phyloP scores from a whole-genome alignment of 2,113 vertebrate species.

The Haplochromis burtoni region DNA sequence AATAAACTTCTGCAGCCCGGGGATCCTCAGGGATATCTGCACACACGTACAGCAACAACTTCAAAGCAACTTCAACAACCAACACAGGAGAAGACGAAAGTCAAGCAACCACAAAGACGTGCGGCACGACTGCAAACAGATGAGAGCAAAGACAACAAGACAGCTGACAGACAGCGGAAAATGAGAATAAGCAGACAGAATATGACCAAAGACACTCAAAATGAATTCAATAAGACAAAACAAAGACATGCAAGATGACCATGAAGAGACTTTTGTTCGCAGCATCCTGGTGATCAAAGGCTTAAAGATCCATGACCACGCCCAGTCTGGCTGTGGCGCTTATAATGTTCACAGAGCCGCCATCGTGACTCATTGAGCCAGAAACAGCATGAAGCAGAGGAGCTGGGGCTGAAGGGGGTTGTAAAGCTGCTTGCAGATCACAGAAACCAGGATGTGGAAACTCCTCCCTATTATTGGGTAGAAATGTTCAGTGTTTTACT shows the following conservation, averaged over 20 bases:
- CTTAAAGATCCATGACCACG: neutral
- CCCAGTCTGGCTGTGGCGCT: neutral
- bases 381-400: neutral
- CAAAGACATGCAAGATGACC: neutral
- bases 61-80: neutral
- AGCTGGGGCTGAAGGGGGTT: neutral
- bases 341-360: neutral
- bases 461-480: neutral
- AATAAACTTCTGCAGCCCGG: conserved; percentile 74
- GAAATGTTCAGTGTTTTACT: neutral
- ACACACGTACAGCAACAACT: neutral
- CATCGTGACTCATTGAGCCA: neutral
- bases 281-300: neutral
- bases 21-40: conserved; percentile 83
- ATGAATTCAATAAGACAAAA: neutral
- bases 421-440: neutral
- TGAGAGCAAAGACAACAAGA: neutral
- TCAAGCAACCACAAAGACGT: neutral
- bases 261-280: neutral
- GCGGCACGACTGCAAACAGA: neutral
- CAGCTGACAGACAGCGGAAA: neutral
- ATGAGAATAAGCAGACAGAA: neutral
- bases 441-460: neutral
- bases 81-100: accelerated
- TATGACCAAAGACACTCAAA: neutral